Conservation (phyloP, 2,113 vertebrate genomes). For the Setophaga kirtlandii region DNA sequence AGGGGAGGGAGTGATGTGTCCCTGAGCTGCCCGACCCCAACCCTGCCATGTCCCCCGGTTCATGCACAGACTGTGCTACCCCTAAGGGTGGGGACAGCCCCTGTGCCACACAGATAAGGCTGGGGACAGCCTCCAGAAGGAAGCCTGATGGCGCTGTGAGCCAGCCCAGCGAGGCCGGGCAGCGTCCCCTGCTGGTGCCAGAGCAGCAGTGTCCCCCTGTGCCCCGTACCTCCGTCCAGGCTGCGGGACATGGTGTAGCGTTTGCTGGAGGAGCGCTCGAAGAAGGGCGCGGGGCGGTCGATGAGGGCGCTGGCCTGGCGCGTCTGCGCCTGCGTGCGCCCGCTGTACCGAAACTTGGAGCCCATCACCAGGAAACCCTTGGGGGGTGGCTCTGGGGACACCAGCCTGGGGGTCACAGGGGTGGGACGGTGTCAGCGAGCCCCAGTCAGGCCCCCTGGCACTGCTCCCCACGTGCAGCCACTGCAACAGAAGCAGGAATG, state of each 20-base stretch:
- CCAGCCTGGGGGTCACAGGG: constrained; percentile 79
- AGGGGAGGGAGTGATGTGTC: background rate
- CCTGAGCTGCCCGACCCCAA: background rate
- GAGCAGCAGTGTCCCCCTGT: background rate
- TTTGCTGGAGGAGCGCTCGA: constrained; percentile 95
- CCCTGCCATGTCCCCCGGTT: background rate
- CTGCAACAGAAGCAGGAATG: background rate
- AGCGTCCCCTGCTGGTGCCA: background rate
- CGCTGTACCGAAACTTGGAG: constrained; percentile 97
- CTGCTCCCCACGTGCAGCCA: fast-evolving
- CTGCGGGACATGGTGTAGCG: constrained; percentile 95
- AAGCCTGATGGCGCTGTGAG: background rate
- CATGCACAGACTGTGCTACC: background rate
- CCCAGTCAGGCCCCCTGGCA: fast-evolving
- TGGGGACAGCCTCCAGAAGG: background rate
- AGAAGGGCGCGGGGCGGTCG: constrained; percentile 92
- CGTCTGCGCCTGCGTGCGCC: constrained; percentile 95
- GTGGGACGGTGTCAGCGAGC: background rate
- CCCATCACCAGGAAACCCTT: constrained; percentile 99
- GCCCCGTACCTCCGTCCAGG: constrained; percentile 89
- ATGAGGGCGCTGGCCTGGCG: constrained; percentile 96
- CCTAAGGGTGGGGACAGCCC: background rate
- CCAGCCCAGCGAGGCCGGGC: fast-evolving
- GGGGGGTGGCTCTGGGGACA: constrained; percentile 94
- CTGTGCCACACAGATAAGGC: fast-evolving